phyloP scores from a whole-genome alignment of 1,140 invertebrate genomes.

The Cyclargus thomasi region DNA sequence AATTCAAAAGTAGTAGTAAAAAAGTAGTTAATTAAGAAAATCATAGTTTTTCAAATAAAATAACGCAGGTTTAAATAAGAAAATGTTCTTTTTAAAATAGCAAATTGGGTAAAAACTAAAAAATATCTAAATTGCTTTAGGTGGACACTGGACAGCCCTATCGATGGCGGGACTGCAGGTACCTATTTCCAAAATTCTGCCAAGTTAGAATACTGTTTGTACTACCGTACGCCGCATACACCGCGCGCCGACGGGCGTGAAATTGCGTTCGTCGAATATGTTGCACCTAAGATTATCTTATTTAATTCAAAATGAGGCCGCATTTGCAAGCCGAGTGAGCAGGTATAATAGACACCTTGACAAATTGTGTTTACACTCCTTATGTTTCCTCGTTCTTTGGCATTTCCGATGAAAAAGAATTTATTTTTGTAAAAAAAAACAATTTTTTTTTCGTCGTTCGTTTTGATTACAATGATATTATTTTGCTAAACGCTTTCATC shows the following conservation, averaged over 20 bases:
- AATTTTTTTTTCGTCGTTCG: background rate
- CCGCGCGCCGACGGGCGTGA: constrained; percentile 62
- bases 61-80: too few species aligned
- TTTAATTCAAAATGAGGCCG: constrained; percentile 31
- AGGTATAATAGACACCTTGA: background rate
- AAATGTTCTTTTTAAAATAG: too few species aligned
- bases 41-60: too few species aligned
- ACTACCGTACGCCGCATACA: constrained; percentile 42
- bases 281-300: constrained; percentile 33
- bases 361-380: background rate
- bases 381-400: background rate
- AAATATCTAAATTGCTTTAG: too few species aligned
- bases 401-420: background rate
- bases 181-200: too few species aligned
- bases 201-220: too few species aligned
- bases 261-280: constrained; percentile 48
- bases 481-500: too few species aligned
- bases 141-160: too few species aligned
- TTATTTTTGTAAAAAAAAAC: background rate
- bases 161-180: too few species aligned
- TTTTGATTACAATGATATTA: background rate
- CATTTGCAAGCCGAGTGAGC: constrained; percentile 16
- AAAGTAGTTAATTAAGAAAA: too few species aligned
- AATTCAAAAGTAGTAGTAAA: too few species aligned
- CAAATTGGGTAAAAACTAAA: too few species aligned